phyloP scores from a whole-genome alignment of 2,888 invertebrate genomes.

The Eupithecia abbreviata region DNA sequence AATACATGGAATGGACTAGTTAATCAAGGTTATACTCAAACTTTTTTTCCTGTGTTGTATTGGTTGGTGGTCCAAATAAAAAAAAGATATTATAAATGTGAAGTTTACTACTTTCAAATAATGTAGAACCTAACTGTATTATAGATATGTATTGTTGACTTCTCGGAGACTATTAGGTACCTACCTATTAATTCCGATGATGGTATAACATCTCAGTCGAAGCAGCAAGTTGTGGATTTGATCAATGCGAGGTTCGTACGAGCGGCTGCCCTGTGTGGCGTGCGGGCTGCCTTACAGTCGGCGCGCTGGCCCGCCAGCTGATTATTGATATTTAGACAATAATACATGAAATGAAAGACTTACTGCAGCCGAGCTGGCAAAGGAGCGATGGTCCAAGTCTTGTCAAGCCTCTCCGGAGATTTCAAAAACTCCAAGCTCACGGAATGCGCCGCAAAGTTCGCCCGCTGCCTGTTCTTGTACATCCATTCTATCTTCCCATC shows the following conservation, averaged over 20 bases:
- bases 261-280: too few species aligned
- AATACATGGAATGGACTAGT: too few species aligned
- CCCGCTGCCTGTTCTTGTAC: slow-evolving; percentile 69
- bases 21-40: not conserved
- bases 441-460: slow-evolving; percentile 61
- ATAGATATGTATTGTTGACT: too few species aligned
- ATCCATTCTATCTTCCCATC: slow-evolving; percentile 77
- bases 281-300: too few species aligned
- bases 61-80: not conserved
- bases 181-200: too few species aligned
- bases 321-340: not conserved
- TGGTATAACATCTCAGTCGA: too few species aligned
- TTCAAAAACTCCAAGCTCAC: slow-evolving; percentile 69
- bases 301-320: too few species aligned
- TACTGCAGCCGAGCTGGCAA: slow-evolving; percentile 82
- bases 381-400: slow-evolving; percentile 84
- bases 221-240: too few species aligned
- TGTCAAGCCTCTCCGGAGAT: slow-evolving; percentile 70
- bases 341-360: slow-evolving; percentile 42
- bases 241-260: too few species aligned
- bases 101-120: not conserved
- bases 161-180: too few species aligned
- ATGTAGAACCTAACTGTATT: not conserved
- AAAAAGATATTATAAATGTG: not conserved
- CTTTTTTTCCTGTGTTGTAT: not conserved